Evolutionary conservation across 2,888 invertebrate species (phyloP), one percentile per base, ranked within the genome.

Genomic region (Cataglyphis rosenhaueri): DNA sequence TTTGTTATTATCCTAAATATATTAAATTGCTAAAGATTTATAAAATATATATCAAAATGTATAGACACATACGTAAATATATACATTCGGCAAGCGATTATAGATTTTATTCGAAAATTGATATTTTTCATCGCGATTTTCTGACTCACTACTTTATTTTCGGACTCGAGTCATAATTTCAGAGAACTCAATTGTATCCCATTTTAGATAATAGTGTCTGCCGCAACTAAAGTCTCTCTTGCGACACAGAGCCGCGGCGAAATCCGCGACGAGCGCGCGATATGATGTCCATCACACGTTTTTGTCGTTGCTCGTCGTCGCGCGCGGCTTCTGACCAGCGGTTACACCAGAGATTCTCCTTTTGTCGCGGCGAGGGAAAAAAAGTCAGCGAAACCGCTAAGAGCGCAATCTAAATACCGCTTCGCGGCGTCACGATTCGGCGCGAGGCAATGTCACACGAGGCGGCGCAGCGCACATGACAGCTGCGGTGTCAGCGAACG

Each of bases 361-460:
- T 92, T 92, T 92, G 92, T 92, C 91, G 90, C 90, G 85, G 90
- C 65, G 90, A 90, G 66, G 93, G 91, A 91, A 76, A 94, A 94
- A 91, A 89, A 90, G 90, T 93, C 91, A 91, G 90, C 92, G 87
- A 94, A 94, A 94, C 94, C 94, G 94, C 94, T 94, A 94, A 94
- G 93, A 94, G 94, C 90, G 94, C 94, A 94, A 94, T 94, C 94
- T 93, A 93, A 94, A 94, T 94, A 94, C 94, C 94, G 94, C 94
- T 94, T 92, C 86, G 91, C 92, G 90, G 92, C 92, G 94, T 93
- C 94, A 94, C 94, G 94, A 94, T 94, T 92, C 89, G 90, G 88
- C 87, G 86, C 85, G 85, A 91, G 92, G 82, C 91, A 52, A 83
- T 86, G 92, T 91, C 92, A 93, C 93, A 93, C 93, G 93, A 91